Conservation (phyloP, 2,888 invertebrate species). For the Drosophila kambysellisi region DNA sequence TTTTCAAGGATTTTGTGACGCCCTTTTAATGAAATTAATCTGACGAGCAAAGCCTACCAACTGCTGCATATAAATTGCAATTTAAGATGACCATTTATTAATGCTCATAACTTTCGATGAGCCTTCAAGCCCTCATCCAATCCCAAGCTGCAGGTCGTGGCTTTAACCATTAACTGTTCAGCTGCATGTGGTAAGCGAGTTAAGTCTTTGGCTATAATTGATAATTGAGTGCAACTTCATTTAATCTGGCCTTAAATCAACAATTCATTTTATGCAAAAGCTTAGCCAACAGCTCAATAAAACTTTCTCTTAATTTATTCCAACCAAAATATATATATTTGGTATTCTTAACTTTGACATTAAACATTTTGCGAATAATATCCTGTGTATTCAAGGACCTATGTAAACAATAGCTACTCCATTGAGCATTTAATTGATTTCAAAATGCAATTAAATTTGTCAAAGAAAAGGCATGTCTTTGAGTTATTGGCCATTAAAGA, state of each 20-base stretch:
- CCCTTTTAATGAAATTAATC: conserved; percentile 76
- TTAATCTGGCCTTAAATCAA: conserved; percentile 30
- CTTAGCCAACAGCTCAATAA: conserved; percentile 1
- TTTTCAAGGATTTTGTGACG: conserved; percentile 63
- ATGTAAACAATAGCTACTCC: not conserved
- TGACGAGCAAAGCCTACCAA: conserved; percentile 22
- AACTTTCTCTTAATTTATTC: conserved; percentile 11
- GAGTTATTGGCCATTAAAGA: not conserved
- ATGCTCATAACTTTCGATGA: conserved; percentile 52
- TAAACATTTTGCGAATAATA: not conserved
- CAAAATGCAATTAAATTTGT: not conserved
- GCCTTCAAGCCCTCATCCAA: conserved; percentile 7
- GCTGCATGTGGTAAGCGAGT: not conserved
- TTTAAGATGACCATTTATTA: conserved; percentile 66
- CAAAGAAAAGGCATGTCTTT: not conserved
- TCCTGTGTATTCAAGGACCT: not conserved
- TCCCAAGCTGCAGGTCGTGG: conserved; percentile 17
- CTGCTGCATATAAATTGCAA: conserved; percentile 62
- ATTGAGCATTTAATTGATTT: not conserved
- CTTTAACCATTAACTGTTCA: conserved; percentile 45
- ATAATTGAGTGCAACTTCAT: conserved; percentile 17
- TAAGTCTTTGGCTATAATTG: conserved; percentile 27
- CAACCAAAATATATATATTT: conserved; percentile 4
- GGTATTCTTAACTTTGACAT: not conserved
- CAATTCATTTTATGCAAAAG: conserved; percentile 10